phyloP scores from a whole-genome alignment of 1,140 invertebrate species.

The Camponotus pennsylvanicus region DNA sequence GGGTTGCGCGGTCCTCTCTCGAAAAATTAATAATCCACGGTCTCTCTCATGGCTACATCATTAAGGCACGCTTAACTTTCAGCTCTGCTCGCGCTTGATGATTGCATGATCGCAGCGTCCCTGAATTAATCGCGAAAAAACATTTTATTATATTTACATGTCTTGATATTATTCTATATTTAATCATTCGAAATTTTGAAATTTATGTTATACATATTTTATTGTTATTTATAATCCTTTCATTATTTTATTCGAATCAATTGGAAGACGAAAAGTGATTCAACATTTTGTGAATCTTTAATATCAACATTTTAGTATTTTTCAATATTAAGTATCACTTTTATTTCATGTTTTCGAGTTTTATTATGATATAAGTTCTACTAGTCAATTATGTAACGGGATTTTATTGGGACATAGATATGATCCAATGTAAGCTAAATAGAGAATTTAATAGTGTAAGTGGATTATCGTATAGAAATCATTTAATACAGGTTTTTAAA shows the following conservation, averaged over 20 bases:
- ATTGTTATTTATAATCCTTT: not conserved
- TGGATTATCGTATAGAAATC: not conserved
- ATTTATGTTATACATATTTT: not conserved
- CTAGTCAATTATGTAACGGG: not conserved
- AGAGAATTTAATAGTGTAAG: not conserved
- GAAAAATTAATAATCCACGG: constrained; percentile 78
- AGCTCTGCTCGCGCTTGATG: not conserved
- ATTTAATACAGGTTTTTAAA: not conserved
- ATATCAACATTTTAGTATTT: too few species aligned
- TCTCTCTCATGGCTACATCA: constrained; percentile 60
- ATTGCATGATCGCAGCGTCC: not conserved
- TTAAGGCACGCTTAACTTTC: constrained; percentile 48
- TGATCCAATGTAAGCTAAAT: not conserved
- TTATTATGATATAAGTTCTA: not conserved
- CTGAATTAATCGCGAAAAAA: not conserved
- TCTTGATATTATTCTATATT: not conserved
- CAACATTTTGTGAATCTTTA: not conserved
- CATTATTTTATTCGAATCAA: not conserved
- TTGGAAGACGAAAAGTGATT: too few species aligned
- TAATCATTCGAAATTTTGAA: not conserved
- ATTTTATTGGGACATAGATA: not conserved
- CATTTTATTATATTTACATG: not conserved
- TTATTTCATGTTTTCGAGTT: not conserved
- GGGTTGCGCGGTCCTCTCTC: constrained; percentile 41
- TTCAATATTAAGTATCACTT: too few species aligned